Evolutionary conservation across 1,140 invertebrate genomes (phyloP), one percentile per base, ranked within the genome.

Genomic region (Luehdorfia chinensis): DNA sequence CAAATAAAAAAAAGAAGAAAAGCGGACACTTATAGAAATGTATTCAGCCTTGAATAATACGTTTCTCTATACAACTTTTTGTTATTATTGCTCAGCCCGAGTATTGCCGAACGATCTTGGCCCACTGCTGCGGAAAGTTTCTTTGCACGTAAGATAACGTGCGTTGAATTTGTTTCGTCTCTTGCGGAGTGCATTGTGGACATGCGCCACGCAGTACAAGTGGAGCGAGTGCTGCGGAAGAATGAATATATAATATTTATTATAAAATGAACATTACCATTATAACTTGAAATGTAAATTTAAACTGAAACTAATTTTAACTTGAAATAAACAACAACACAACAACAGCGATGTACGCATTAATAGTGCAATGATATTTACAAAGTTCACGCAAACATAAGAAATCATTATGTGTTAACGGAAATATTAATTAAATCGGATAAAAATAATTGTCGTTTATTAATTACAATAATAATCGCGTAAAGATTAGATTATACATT

Each of bases 71-170:
- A 27, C 45, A n/a, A n/a, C n/a, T 15, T 31, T 47, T 12, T 11
- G 14, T 27, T 47, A 23, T 15, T 18, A 28, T 8, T 28, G 39
- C 25, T 75, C 70, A 80, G 30, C 90, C 90, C 8, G 89, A 84
- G 58, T 92, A 92, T 57, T 91, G 90, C 60, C 89, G 89, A 1
- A 93, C 80, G 55, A 93, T 88, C 76, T 91, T 93, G 8, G 88
- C 85, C 92, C 92, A 93, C 72, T 93, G 92, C 57, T 92, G 91
- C 1, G 92, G 92, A 62, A 89, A 93, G 58, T 90, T 89, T 53
- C 90, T 85, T 59, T 93, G 92, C 44, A 93, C 90, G 73, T 92
- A 91, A 2, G 89, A 89, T 4, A 93, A 79, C 2, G 92, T 92
- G 58, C 89, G 89, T 72, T 92, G 90, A 44, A 93, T 92, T 77